phyloP scores from a whole-genome alignment of 2,888 invertebrate species.

The Drosophila histrio region DNA sequence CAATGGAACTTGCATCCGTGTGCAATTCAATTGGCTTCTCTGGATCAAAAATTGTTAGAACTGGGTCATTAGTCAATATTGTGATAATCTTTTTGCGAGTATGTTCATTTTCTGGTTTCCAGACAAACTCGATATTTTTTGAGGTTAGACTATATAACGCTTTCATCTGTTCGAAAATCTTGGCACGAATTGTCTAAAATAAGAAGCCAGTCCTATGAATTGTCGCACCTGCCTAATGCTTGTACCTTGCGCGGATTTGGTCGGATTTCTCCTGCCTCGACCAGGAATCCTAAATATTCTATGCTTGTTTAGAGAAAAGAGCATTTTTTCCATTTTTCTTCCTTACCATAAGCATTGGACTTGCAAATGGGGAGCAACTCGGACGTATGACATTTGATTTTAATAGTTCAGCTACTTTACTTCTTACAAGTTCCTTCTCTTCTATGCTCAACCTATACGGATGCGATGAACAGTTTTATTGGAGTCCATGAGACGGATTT shows the following conservation, averaged over 20 bases:
- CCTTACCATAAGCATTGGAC: too few relatives aligned
- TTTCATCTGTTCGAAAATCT: slow-evolving; percentile 3
- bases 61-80: slow-evolving; percentile 13
- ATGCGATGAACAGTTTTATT: too few relatives aligned
- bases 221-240: slow-evolving; percentile 1
- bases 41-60: slow-evolving; percentile 19
- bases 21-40: not conserved
- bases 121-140: slow-evolving; percentile 9
- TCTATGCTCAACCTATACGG: too few relatives aligned
- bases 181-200: too few relatives aligned
- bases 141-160: slow-evolving; percentile 6
- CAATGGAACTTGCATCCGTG: not conserved
- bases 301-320: not conserved
- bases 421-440: too few relatives aligned
- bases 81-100: slow-evolving; percentile 10
- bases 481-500: too few relatives aligned
- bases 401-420: too few relatives aligned
- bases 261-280: too few relatives aligned
- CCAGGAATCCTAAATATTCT: not conserved
- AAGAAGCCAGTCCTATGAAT: not conserved
- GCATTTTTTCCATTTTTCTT: too few relatives aligned
- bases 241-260: too few relatives aligned
- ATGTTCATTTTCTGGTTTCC: slow-evolving; percentile 1
- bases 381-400: too few relatives aligned
- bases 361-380: too few relatives aligned